These are phyloP conservation scores for Hylaeus volcanicus DNA, from an alignment of 1,140 invertebrate genomes.

Conservation along the genomic window DNA sequence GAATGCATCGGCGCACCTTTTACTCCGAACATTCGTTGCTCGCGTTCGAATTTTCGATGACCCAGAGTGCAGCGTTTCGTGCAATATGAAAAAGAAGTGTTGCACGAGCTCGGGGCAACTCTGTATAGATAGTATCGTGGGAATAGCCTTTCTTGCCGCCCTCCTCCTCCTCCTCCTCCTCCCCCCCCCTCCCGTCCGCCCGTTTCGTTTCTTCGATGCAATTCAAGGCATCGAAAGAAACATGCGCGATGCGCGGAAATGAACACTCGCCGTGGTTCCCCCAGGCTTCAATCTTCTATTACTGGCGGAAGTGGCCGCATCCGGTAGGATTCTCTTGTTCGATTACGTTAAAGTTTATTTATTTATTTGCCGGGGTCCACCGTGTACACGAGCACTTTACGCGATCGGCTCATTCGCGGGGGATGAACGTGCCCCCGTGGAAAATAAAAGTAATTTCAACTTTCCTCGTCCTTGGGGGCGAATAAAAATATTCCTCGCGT, in stretches of 20 bases:
- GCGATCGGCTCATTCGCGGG: neutral
- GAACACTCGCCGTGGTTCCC: conserved; percentile 9
- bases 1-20: too few species aligned
- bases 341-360: conserved; percentile 22
- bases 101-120: neutral
- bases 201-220: conserved; percentile 10
- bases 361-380: neutral
- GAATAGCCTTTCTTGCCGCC: conserved; percentile 10
- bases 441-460: neutral
- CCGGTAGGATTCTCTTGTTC: neutral
- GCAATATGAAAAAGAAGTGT: conserved; percentile 9
- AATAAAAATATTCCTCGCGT: too few species aligned
- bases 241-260: conserved; percentile 11
- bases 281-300: conserved; percentile 7
- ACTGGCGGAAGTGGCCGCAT: neutral
- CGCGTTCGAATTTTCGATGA: neutral
- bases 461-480: too few species aligned
- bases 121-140: conserved; percentile 9
- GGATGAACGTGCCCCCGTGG: too few species aligned
- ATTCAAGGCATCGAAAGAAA: conserved; percentile 20
- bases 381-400: neutral
- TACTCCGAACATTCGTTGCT: neutral
- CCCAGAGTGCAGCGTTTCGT: neutral
- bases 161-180: neutral
- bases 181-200: neutral